Base-by-base conservation (phyloP, 1,140 invertebrate species). In the Heliconius hewitsoni region DNA sequence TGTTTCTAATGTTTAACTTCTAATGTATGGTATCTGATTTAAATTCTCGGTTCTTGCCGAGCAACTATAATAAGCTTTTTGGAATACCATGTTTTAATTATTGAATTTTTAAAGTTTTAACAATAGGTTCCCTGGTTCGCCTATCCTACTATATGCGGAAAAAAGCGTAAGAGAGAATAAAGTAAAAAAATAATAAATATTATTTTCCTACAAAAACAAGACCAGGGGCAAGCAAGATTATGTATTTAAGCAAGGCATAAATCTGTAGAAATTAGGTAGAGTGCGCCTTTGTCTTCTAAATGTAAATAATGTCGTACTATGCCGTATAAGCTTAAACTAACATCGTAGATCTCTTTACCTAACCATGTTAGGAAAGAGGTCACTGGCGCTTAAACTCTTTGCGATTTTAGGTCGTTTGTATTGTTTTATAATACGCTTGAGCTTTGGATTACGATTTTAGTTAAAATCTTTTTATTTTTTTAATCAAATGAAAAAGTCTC, bases 351-450 rank as follows among this genome's bases (percentile, higher is more conserved):
- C 71, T 66, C 19, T 60, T 50, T 30, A 46, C 27, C 11, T 55
- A 50, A 30, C 77, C 8, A 70, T 74, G 57, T 78, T 71, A 73
- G 77, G n/a, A 78, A 78, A 60, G 72, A 78, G 78, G 73, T 75
- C 73, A 46, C 37, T 55, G 13, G n/a, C 23, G 39, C 73, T 78
- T 74, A 79, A 79, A 74, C 73, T 60, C 30, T 71, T 79, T 74
- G 75, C 34, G 34, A 46, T 79, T 74, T 79, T 27, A 79, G 78
- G 78, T 71, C 46, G 42, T 27, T 66, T 66, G 27, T 66, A 16
- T 66, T 30, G 27, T 60, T 60, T 60, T 60, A 13, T 4, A 66
- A 27, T 5, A 27, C 5, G 55, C 55, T 66, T 5, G 4, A 30
- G 60, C 13, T 66, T 66, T 66, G 60, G n/a, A 66, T 30, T 66